A percentile compares a stretch with the other conserved stretches of the same genome.
Conservation (phyloP, 2,888 invertebrate species). For the Hyles lineata region DNA sequence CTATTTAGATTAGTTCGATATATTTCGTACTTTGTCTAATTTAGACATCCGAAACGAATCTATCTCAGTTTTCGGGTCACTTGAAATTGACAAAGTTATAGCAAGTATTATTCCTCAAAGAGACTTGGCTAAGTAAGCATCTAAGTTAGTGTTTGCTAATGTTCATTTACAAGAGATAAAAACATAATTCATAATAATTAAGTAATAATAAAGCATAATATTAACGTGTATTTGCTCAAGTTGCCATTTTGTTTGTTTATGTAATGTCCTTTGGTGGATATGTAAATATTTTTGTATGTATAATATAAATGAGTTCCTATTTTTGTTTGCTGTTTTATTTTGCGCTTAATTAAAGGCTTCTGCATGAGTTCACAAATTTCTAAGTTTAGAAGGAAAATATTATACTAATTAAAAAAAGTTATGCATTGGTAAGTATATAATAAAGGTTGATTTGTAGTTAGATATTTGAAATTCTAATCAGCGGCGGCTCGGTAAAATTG, state of each 20-base stretch:
- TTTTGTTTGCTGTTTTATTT: constrained; percentile 68
- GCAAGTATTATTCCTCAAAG: constrained; percentile 24
- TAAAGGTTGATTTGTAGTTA: background rate
- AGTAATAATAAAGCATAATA: constrained; percentile 28
- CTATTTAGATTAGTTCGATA: background rate
- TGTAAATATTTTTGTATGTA: constrained; percentile 78
- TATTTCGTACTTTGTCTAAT: background rate
- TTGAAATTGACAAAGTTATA: constrained; percentile 14
- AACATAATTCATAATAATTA: constrained; percentile 23
- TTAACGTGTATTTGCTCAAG: constrained; percentile 76
- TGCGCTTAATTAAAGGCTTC: constrained; percentile 23
- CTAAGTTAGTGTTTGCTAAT: constrained; percentile 11
- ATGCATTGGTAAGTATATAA: background rate
- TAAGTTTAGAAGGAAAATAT: background rate
- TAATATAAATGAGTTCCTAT: constrained; percentile 82
- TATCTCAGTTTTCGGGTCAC: background rate
- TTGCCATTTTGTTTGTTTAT: constrained; percentile 68
- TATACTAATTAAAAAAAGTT: background rate
- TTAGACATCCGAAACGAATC: background rate
- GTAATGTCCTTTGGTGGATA: constrained; percentile 53
- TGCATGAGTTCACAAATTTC: background rate
- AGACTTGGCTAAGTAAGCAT: constrained; percentile 19
- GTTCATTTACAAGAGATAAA: background rate
- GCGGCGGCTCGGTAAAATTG: too few relatives aligned
- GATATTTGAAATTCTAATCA: background rate